Percentiles rank a stretch among this genome's conserved stretches.
phyloP scores from a whole-genome alignment of 2,888 invertebrate genomes.

The Polia nebulosa region DNA sequence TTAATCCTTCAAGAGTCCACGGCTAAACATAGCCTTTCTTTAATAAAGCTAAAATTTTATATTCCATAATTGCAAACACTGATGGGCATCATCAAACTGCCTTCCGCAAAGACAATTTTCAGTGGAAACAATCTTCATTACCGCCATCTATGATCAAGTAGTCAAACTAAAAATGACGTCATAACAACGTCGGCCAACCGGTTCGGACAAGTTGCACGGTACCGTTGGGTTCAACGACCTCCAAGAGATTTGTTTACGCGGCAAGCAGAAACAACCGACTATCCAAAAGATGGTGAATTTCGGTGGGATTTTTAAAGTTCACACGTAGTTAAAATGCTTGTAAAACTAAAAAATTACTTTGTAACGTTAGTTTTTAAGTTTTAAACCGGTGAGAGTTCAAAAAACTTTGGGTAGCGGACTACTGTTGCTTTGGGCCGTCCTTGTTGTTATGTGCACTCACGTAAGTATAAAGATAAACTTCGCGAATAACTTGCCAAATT shows the following conservation, averaged over 20 bases:
- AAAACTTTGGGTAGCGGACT: constrained; percentile 64
- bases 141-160: constrained; percentile 76
- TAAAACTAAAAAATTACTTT: constrained; percentile 70
- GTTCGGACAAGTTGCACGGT: constrained; percentile 83
- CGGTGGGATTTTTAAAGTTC: constrained; percentile 74
- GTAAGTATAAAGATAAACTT: constrained; percentile 19
- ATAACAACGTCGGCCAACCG: constrained; percentile 76
- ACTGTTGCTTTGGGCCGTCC: constrained; percentile 37
- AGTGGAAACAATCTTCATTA: neutral
- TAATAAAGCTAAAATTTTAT: neutral
- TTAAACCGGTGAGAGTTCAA: constrained; percentile 66
- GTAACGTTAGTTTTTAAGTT: constrained; percentile 65
- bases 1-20: neutral
- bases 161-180: constrained; percentile 83
- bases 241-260: constrained; percentile 85
- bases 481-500: neutral
- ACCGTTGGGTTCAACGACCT: constrained; percentile 89
- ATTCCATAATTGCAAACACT: constrained; percentile 4
- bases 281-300: constrained; percentile 73
- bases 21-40: fast-evolving
- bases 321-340: constrained; percentile 67
- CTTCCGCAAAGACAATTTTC: neutral
- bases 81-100: neutral
- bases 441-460: constrained; percentile 34
- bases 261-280: constrained; percentile 75